Conservation (phyloP, 2,113 vertebrate genomes). For the Rhinoptilus africanus region DNA sequence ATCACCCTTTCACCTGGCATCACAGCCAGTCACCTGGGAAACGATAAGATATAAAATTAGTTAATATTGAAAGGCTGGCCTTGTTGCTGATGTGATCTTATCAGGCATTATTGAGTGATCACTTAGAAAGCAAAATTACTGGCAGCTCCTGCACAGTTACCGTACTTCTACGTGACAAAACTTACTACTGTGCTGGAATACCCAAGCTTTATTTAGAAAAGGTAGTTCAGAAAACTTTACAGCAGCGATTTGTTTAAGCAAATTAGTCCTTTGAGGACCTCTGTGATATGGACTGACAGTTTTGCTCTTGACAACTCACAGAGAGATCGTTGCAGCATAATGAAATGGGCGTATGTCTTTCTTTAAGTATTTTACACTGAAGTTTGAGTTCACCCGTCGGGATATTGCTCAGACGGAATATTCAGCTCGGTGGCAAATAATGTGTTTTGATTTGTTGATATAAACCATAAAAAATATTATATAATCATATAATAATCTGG, state of each 20-base stretch:
- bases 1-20: background rate
- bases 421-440: conserved; percentile 16
- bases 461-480: background rate
- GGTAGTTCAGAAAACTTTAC: background rate
- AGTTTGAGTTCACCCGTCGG: background rate
- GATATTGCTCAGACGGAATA: background rate
- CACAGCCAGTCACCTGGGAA: background rate
- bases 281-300: background rate
- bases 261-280: background rate
- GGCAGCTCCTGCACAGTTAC: background rate
- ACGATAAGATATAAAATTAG: conserved; percentile 49
- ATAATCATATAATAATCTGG: background rate
- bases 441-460: background rate
- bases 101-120: conserved; percentile 55
- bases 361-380: background rate
- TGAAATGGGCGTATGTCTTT: background rate
- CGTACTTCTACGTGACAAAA: background rate
- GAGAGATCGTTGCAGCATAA: background rate
- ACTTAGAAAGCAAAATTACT: conserved; percentile 44
- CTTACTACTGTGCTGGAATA: background rate
- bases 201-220: background rate
- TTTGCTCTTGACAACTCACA: background rate
- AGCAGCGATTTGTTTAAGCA: background rate
- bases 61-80: conserved; percentile 36
- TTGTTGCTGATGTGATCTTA: conserved; percentile 63